A percentile compares a stretch with the other conserved stretches of the same genome.
These are phyloP conservation scores for Planiliza haematocheilus DNA, from an alignment of 2,113 vertebrate species.

Conservation along the genomic window DNA sequence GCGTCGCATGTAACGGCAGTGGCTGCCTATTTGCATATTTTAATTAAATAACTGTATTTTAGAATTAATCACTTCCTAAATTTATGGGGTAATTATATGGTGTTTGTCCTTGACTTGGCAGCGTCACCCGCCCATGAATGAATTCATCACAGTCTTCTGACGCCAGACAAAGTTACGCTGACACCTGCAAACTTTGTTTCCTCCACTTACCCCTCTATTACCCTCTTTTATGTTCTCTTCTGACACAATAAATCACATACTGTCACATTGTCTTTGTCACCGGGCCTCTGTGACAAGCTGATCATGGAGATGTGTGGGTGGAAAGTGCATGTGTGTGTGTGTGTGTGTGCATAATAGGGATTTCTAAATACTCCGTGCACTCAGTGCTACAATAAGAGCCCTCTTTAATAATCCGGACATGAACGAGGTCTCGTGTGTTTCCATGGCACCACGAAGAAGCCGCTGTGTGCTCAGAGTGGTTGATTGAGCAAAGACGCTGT, in stretches of 20 bases:
- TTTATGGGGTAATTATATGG: constrained; percentile 78
- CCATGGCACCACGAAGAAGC: constrained; percentile 49
- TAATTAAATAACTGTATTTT: constrained; percentile 80
- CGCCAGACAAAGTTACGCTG: constrained; percentile 73
- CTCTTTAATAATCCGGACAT: constrained; percentile 60
- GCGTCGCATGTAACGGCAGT: constrained; percentile 40
- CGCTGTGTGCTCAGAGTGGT: constrained; percentile 30
- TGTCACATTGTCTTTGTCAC: constrained; percentile 67
- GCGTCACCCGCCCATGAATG: constrained; percentile 70
- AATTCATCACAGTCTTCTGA: constrained; percentile 70
- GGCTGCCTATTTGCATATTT: constrained; percentile 79
- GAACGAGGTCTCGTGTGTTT: constrained; percentile 46
- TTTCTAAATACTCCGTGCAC: constrained; percentile 36
- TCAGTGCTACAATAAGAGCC: constrained; percentile 47
- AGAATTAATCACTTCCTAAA: constrained; percentile 76
- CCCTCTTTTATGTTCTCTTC: constrained; percentile 57
- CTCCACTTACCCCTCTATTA: constrained; percentile 72
- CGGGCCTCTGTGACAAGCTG: constrained; percentile 47
- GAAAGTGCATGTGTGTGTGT: constrained; percentile 16
- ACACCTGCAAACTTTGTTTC: constrained; percentile 77
- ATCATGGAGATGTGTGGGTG: constrained; percentile 62
- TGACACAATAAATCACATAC: constrained; percentile 74
- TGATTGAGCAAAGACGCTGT: constrained; percentile 14
- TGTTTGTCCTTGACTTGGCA: constrained; percentile 80
- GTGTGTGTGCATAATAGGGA: neutral